These are phyloP conservation scores for Heliconius cydno DNA, from an alignment of 2,888 invertebrate genomes.

Conservation along the genomic window DNA sequence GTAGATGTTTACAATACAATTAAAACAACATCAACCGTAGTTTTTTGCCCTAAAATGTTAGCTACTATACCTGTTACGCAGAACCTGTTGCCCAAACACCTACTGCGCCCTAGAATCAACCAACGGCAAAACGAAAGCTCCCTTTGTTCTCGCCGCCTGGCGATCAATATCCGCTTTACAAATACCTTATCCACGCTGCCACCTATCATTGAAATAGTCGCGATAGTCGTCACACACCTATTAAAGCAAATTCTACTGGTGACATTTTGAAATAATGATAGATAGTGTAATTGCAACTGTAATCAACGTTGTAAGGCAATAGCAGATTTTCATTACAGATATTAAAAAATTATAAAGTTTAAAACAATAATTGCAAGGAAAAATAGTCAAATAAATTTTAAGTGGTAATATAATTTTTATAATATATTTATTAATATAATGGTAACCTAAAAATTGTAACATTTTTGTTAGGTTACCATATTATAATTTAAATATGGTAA, in stretches of 20 bases:
- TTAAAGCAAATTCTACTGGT: not conserved
- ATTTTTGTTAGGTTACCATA: too few relatives aligned
- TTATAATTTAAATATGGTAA: too few relatives aligned
- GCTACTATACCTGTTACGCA: conserved; percentile 45
- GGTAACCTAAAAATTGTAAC: too few relatives aligned
- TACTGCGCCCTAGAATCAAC: conserved; percentile 32
- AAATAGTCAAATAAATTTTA: too few relatives aligned
- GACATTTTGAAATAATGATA: not conserved
- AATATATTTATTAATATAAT: too few relatives aligned
- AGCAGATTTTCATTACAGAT: too few relatives aligned
- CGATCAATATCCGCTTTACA: conserved; percentile 65
- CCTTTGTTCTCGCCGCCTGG: conserved; percentile 62
- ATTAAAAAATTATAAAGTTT: too few relatives aligned
- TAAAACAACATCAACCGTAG: not conserved
- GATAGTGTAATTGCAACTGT: not conserved
- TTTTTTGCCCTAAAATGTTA: not conserved
- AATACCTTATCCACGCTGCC: conserved; percentile 46
- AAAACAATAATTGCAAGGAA: too few relatives aligned
- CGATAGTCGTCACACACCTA: conserved; percentile 7
- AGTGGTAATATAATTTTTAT: too few relatives aligned
- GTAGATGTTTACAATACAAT: not conserved
- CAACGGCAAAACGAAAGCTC: conserved; percentile 42
- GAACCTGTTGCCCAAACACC: conserved; percentile 46
- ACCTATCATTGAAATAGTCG: conserved; percentile 30
- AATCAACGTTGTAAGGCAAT: too few relatives aligned